Base-by-base conservation (phyloP, 2,888 invertebrate species). In the Meloe dianella region DNA sequence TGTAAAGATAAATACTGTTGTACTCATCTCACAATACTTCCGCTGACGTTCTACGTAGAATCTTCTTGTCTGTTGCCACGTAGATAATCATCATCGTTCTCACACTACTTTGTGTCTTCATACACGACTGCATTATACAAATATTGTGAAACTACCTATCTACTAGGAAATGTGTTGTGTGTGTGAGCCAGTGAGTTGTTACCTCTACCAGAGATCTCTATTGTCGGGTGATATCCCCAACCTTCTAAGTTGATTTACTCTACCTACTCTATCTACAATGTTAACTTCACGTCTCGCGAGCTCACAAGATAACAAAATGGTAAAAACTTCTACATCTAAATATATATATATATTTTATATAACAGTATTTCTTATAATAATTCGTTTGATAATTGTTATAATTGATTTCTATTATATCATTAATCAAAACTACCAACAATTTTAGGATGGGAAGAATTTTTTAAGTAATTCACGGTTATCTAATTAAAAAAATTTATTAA, bases 131-230 rank as follows among this genome's bases (percentile, higher is more conserved):
- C 80, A 80, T 78, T 77, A 75, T 71, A 74, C 74, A 71, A 63
- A 56, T 61, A 61, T 57, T 27, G 27, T 27, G 27, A 27, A 62
- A 61, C 61, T 64, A 64, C 10, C 79, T 77, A 64, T 22, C 79
- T 77, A 73, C 79, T 69, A 73, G 72, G 63, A 65, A 32, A 30
- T 68, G 64, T 66, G 68, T 56, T 41, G 41, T 41, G 41, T 41
- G 51, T 76, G 78, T 81, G 81, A 82, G 81, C 81, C 82, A 82
- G 81, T 82, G 83, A 81, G 80, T 82, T 81, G 78, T 77, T 78
- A 77, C 76, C 78, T 75, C 77, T 73, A 68, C 51, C 27, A 60
- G 47, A 60, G 60, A 66, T 38, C 58, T 51, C 56, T 63, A 54
- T 64, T 66, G 58, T 73, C 76, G 77, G 77, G 76, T 76, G 76